These are phyloP conservation scores for Drosophila miranda DNA, from an alignment of 1,140 invertebrate species.

Conservation along the genomic window DNA sequence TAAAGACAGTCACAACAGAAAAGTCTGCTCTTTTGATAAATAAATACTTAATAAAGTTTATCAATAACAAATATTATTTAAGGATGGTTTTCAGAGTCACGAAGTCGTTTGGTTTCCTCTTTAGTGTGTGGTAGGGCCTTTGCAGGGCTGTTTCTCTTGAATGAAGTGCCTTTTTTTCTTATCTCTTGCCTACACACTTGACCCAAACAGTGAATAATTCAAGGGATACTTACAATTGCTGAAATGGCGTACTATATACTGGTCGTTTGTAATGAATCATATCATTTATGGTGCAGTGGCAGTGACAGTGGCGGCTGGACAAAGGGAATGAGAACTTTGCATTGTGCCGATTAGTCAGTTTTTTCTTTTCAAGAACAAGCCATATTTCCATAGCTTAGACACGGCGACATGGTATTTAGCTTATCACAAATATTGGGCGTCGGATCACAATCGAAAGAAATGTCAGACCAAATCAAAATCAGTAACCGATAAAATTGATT, in stretches of 20 bases:
- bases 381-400: constrained; percentile 6
- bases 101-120: no score
- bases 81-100: no score
- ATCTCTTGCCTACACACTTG: not conserved
- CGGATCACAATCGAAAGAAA: constrained; percentile 25
- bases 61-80: constrained; percentile 22
- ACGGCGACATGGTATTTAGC: constrained; percentile 24
- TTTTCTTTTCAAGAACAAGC: constrained; percentile 4
- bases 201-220: not conserved
- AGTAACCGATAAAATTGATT: constrained; percentile 15
- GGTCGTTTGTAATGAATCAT: constrained; percentile 6
- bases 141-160: constrained; percentile 1
- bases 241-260: not conserved
- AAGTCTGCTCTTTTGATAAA: constrained; percentile 74
- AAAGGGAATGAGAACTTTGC: constrained; percentile 26
- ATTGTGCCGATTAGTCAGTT: constrained; percentile 19
- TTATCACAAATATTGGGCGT: constrained; percentile 22
- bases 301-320: constrained; percentile 3
- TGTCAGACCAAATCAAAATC: constrained; percentile 30
- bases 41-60: constrained; percentile 59
- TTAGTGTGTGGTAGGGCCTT: not conserved
- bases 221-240: constrained; percentile 11
- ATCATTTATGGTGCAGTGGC: not conserved
- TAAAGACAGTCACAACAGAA: constrained; percentile 54
- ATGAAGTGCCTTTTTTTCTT: not conserved